Evolutionary conservation across 92 coral and sea anemone genomes (phyloP), one percentile per base, ranked within the genome.

Genomic region (Epizoanthus illoricatus): DNA sequence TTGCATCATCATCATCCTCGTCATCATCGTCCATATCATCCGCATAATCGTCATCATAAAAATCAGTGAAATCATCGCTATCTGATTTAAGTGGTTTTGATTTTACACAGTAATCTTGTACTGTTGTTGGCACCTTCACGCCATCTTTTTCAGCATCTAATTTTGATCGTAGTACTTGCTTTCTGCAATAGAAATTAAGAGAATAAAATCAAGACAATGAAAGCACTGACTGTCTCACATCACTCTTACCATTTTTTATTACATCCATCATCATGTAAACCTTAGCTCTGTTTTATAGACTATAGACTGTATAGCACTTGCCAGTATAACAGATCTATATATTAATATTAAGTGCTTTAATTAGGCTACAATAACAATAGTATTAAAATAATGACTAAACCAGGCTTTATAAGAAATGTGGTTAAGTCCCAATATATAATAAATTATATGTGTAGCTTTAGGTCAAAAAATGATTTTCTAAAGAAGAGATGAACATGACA

Each of bases 121-220:
- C 95, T 43, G 98, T 96, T 18, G 95, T 86, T 33, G 99, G 99
- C 36, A 96, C 94, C 63, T 90, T 96, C 11, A 96, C 94, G 39
- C 97, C 97, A 86, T 96, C 99, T 76, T 88, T 91, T 85, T 96
- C 99, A 11, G 99, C 99, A 70, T 96, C 99, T 62, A 88, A 82
- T 84, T 92, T 94, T 70, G 99, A 91, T 24, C 94, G 91, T 45
- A 88, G 90, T 62, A 96, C 99, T 85, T 96, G 99, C 79, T 96
- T 96, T 81, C 99, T 93, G 73, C 24, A 59, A 72, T 55, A 41
- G 57, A 23, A 39, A 75, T 33, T 49, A 62, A n/a, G 15, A 84
- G 41, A 18, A 80, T 49, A 60, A 65, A 67, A 42, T 43, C 19
- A n/a, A n/a, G 39, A 24, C 24, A 55, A 61, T 58, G 61, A 18